These are phyloP conservation scores for Mycteria americana DNA, from an alignment of 2,797 vertebrate genomes.

Conservation along the genomic window DNA sequence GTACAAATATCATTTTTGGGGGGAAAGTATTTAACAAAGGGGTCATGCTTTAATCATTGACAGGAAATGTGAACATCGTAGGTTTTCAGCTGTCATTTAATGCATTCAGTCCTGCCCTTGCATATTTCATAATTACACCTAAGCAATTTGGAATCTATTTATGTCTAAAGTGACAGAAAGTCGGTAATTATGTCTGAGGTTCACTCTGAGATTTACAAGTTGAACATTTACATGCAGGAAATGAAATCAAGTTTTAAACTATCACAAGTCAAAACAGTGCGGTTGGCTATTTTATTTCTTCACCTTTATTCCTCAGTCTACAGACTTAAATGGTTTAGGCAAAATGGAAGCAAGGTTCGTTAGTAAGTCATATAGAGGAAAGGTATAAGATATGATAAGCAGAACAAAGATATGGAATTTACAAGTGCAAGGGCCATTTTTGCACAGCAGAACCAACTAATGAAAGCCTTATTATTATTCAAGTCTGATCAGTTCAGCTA, in stretches of 20 bases:
- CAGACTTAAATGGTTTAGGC: slow-evolving; percentile 20
- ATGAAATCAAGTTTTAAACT: slow-evolving; percentile 46
- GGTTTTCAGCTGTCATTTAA: slow-evolving; percentile 56
- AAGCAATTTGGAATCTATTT: slow-evolving; percentile 62
- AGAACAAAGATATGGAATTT: slow-evolving; percentile 29
- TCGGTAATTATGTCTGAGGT: slow-evolving; percentile 47
- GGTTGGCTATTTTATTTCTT: slow-evolving; percentile 56
- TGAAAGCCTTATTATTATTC: slow-evolving; percentile 1
- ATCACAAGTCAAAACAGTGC: slow-evolving; percentile 35
- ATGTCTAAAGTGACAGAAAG: slow-evolving; percentile 61
- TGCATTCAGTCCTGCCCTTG: slow-evolving; percentile 42
- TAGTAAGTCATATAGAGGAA: background rate
- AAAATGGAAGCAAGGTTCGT: slow-evolving; percentile 38
- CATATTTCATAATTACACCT: slow-evolving; percentile 61
- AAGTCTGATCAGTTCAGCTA: slow-evolving; percentile 16
- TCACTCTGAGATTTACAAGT: slow-evolving; percentile 47
- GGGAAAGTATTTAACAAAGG: slow-evolving; percentile 3
- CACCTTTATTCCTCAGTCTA: slow-evolving; percentile 46
- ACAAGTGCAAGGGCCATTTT: background rate
- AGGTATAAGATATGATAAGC: slow-evolving; percentile 1
- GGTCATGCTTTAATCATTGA: slow-evolving; percentile 43
- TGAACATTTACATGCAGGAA: slow-evolving; percentile 54
- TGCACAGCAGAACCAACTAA: slow-evolving; percentile 25
- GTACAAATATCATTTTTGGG: background rate
- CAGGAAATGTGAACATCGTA: slow-evolving; percentile 36